Evolutionary conservation across 1,140 invertebrate genomes (phyloP).

Genomic region (Tyrophagus putrescentiae): DNA sequence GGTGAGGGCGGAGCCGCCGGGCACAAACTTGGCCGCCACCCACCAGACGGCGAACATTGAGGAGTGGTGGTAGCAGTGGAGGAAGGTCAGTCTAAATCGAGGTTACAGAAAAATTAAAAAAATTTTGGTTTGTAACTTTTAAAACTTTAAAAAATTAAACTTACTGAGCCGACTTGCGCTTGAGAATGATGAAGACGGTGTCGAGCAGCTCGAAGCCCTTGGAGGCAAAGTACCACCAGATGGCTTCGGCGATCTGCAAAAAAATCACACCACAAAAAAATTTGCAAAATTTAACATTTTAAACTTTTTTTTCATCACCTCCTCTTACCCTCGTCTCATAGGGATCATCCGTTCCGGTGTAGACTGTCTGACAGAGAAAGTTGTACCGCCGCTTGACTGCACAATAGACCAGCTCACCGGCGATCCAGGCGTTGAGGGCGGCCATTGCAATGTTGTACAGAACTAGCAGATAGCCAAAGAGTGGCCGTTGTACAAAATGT

Average conservation of each 20-base stretch:
- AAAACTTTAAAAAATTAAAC: no score
- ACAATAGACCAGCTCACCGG: conserved; percentile 47
- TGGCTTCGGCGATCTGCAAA: conserved; percentile 70
- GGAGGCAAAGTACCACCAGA: conserved; percentile 95
- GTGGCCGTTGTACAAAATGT: neutral
- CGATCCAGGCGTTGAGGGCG: conserved; percentile 34
- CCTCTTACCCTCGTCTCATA: conserved; percentile 61
- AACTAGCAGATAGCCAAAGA: conserved; percentile 28
- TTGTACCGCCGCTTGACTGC: conserved; percentile 61
- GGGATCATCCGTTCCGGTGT: conserved; percentile 51
- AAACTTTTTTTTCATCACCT: conserved; percentile 2
- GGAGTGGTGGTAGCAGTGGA: conserved; percentile 81
- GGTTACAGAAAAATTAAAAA: no score
- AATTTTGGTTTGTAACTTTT: no score
- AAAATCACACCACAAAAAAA: conserved; percentile 30
- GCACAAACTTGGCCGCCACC: conserved; percentile 91
- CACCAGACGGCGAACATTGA: conserved; percentile 86
- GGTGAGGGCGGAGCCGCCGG: conserved; percentile 71
- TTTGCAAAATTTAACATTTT: conserved; percentile 17
- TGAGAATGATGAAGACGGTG: conserved; percentile 74
- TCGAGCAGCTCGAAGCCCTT: conserved; percentile 85
- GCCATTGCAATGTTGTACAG: conserved; percentile 38
- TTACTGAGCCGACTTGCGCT: conserved; percentile 75
- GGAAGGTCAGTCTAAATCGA: conserved; percentile 67
- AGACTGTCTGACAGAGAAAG: conserved; percentile 74